These are phyloP conservation scores for Nemopilema nomurai DNA, from an alignment of 30 jellyfish, hydroid and myxozoan species.

Conservation along the genomic window DNA sequence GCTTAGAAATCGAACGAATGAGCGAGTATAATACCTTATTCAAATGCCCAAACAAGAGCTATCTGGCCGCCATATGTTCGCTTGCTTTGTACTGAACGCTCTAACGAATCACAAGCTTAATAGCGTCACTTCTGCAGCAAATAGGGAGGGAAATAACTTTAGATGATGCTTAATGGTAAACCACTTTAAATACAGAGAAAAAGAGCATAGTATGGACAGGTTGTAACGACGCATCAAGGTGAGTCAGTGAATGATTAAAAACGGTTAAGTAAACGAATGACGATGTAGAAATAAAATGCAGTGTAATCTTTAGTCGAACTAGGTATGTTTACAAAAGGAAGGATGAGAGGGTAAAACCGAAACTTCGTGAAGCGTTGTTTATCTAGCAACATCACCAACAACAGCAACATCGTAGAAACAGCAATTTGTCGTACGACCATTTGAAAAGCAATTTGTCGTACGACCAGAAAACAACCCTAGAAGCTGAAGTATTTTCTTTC, in stretches of 20 bases:
- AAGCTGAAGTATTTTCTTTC: no score
- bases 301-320: background rate
- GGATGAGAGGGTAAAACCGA: background rate
- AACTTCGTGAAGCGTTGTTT: background rate
- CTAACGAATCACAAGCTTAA: background rate
- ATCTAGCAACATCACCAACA: background rate
- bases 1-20: conserved; percentile 23
- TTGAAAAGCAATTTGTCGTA: no score
- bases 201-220: background rate
- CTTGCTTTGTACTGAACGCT: background rate
- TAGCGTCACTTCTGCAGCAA: background rate
- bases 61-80: background rate
- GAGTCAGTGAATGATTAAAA: background rate
- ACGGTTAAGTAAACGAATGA: background rate
- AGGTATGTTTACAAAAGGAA: background rate
- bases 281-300: background rate
- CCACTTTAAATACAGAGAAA: background rate
- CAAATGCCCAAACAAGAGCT: background rate
- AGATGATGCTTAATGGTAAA: background rate
- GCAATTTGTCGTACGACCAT: no score
- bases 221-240: background rate
- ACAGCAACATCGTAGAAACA: no score
- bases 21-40: background rate
- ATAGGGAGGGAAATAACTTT: background rate
- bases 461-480: no score